Evolutionary conservation across 2,888 invertebrate genomes (phyloP).

Genomic region (Drosophila emarginata): DNA sequence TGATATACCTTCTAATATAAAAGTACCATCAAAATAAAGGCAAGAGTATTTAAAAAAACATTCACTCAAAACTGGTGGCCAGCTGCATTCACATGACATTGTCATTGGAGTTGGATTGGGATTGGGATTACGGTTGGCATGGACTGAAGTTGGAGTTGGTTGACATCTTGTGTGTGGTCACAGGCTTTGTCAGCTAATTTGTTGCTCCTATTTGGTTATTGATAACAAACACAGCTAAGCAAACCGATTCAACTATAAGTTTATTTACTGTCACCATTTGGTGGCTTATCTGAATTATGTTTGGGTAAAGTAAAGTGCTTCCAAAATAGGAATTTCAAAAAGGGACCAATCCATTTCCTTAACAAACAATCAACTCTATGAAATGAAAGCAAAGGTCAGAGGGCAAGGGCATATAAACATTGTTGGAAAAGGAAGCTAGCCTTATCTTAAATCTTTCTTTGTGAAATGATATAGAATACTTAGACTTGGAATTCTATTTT

Average conservation of each 20-base stretch:
- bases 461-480: not conserved
- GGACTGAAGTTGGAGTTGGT: not conserved
- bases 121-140: not conserved
- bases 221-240: constrained; percentile 12
- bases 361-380: not conserved
- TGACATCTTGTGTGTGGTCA: constrained; percentile 6
- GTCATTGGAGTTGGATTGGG: not conserved
- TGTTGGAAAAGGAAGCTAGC: not conserved
- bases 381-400: not conserved
- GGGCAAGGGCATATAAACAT: not conserved
- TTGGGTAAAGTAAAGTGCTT: not conserved
- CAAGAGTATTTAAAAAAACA: not conserved
- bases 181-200: constrained; percentile 13
- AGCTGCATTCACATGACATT: constrained; percentile 21
- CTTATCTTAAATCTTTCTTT: not conserved
- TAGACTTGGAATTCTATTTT: not conserved
- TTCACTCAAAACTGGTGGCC: not conserved
- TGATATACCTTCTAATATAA: not conserved
- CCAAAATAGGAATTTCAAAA: not conserved
- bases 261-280: constrained; percentile 8
- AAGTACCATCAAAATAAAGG: not conserved
- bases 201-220: constrained; percentile 9
- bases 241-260: not conserved
- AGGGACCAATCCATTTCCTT: not conserved
- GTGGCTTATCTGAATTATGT: constrained; percentile 7